Evolutionary conservation across 2,888 invertebrate genomes (phyloP).

Genomic region (Cryptus viduatorius): DNA sequence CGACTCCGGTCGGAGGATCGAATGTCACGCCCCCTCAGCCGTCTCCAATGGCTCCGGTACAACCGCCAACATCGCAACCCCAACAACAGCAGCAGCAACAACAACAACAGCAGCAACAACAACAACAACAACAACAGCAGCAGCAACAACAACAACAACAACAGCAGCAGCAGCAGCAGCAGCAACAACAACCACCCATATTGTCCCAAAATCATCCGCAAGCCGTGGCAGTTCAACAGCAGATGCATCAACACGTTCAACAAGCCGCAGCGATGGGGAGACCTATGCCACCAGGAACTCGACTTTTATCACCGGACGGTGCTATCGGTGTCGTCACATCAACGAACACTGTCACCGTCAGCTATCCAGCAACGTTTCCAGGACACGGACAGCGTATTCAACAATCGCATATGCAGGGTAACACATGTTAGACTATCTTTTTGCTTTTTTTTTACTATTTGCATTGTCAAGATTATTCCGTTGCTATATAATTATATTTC

Average conservation of each 20-base stretch:
- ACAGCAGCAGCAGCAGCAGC: conserved; percentile 65
- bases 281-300: conserved; percentile 87
- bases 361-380: conserved; percentile 83
- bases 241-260: conserved; percentile 88
- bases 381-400: conserved; percentile 82
- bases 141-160: conserved; percentile 67
- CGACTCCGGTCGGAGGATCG: conserved; percentile 74
- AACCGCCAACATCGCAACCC: conserved; percentile 73
- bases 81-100: conserved; percentile 74
- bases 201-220: conserved; percentile 84
- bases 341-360: conserved; percentile 86
- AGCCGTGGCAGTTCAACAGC: conserved; percentile 84
- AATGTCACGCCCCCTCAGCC: conserved; percentile 75
- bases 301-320: conserved; percentile 87
- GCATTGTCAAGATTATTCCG: no score
- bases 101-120: conserved; percentile 73
- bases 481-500: no score
- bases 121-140: conserved; percentile 72
- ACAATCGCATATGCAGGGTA: conserved; percentile 83
- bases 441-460: no score
- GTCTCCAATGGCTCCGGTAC: conserved; percentile 74
- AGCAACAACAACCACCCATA: conserved; percentile 77
- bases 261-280: conserved; percentile 88
- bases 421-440: conserved; percentile 10
- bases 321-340: conserved; percentile 88